Evolutionary conservation across 2,113 vertebrate species (phyloP), one percentile per base, ranked within the genome.

Genomic region (Murina feae): DNA sequence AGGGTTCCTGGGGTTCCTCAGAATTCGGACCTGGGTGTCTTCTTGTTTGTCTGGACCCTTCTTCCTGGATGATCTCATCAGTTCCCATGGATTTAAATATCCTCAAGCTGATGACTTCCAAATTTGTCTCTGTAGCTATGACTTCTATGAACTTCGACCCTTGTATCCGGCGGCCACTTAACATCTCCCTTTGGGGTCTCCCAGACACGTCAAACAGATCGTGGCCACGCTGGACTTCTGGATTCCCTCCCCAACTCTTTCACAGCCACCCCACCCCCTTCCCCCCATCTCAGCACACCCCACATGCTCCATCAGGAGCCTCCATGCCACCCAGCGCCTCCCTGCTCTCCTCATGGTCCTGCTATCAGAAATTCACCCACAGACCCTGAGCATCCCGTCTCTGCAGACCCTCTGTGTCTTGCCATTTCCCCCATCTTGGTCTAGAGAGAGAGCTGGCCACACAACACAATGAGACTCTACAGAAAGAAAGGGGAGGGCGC

Each of bases 41-140:
- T 49, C 25, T 89, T n/a, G 25, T 44, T 65, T 49, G 65, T 71
- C 28, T 32, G 35, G 53, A 5, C 69, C 25, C 58, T 75, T 63
- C 84, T 55, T 11, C 58, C 68, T 4, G 74, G 63, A 35, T 44
- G 39, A 95, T 44, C 65, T 89, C 96, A 95, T 81, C 82, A 3
- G 88, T 96, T 97, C 96, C 96, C 96, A 96, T 90, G 96, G 95
- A 97, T 78, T 84, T 68, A 91, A 96, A 95, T 51, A 89, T 76
- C 93, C 84, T 82, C 0, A 23, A 13, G 74, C 82, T 37, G 84
- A 75, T 14, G 92, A 68, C 81, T 95, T 96, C 96, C 96, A 97
- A 95, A 88, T 95, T 81, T 68, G 90, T 87, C 90, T 39, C 65
- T 55, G n/a, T 17, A 80, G 81, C 72, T 42, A 0, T 79, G 91